A percentile compares a stretch with the other conserved stretches of the same genome.
These are phyloP conservation scores for Leptura quadrifasciata DNA, from an alignment of 2,888 invertebrate genomes.

Conservation along the genomic window DNA sequence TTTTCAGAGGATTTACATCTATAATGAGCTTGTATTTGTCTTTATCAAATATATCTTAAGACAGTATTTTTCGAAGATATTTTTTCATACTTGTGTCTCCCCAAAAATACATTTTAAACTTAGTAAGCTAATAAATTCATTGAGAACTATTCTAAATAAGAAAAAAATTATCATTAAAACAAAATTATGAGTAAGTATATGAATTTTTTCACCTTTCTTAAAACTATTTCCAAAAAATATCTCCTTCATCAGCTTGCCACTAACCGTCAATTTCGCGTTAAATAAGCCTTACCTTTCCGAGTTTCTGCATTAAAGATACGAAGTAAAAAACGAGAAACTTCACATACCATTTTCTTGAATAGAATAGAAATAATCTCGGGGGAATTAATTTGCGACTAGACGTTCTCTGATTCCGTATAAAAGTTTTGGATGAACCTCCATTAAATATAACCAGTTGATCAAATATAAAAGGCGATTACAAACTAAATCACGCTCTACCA, in stretches of 20 bases:
- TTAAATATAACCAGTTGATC: constrained; percentile 45
- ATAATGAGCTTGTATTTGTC: no score
- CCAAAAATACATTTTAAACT: no score
- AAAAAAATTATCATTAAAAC: no score
- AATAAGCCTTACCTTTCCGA: neutral
- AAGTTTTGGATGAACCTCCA: constrained; percentile 10
- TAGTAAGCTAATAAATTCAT: no score
- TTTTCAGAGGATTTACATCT: no score
- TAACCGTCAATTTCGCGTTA: neutral
- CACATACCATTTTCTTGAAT: constrained; percentile 1
- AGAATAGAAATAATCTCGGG: neutral
- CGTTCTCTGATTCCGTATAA: constrained; percentile 8
- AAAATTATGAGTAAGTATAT: no score
- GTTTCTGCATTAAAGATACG: neutral
- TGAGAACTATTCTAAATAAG: no score
- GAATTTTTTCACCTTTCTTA: neutral
- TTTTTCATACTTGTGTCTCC: no score
- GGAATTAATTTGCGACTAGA: constrained; percentile 27
- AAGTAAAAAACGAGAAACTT: neutral
- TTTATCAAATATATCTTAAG: no score
- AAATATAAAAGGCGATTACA: constrained; percentile 50
- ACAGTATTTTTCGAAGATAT: no score
- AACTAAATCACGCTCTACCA: constrained; percentile 50
- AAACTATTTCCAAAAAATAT: neutral
- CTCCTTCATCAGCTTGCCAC: neutral